Evolutionary conservation across 2,888 invertebrate genomes (phyloP).

Genomic region (Brenthis hecate): DNA sequence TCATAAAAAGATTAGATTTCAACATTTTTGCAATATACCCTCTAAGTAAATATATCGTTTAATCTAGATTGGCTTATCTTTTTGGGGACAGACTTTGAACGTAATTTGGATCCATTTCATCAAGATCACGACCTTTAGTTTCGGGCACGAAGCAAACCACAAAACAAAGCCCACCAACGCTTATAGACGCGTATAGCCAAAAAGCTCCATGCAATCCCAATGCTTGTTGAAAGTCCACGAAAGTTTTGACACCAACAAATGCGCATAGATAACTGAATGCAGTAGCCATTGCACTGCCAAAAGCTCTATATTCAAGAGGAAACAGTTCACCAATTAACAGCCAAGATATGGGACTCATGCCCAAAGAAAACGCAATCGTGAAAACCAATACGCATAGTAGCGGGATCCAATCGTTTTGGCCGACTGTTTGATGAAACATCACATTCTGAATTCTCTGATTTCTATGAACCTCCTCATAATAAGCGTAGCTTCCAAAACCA

Average conservation of each 20-base stretch:
- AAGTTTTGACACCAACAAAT: conserved; percentile 92
- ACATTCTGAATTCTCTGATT: conserved; percentile 78
- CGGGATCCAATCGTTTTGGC: conserved; percentile 91
- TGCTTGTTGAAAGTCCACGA: conserved; percentile 89
- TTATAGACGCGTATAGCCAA: conserved; percentile 93
- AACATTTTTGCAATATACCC: conserved; percentile 20
- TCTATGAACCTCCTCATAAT: conserved; percentile 87
- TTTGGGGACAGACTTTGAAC: conserved; percentile 77
- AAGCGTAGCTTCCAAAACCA: conserved; percentile 92
- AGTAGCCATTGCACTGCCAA: conserved; percentile 93
- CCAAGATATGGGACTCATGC: conserved; percentile 94
- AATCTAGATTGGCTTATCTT: conserved; percentile 55
- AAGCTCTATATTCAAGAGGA: conserved; percentile 91
- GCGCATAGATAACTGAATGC: conserved; percentile 94
- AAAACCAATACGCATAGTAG: conserved; percentile 91
- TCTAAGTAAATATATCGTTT: conserved; percentile 43
- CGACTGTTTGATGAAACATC: conserved; percentile 77
- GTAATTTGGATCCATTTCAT: conserved; percentile 91
- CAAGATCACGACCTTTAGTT: conserved; percentile 94
- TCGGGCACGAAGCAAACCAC: conserved; percentile 94
- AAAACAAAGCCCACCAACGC: conserved; percentile 91
- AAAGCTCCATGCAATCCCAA: conserved; percentile 92
- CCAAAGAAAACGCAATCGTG: conserved; percentile 92
- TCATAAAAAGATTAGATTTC: background rate
- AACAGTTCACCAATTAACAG: conserved; percentile 91